These are phyloP conservation scores for Strigamia maritima DNA, from an alignment of 2,888 invertebrate genomes.

Conservation along the genomic window DNA sequence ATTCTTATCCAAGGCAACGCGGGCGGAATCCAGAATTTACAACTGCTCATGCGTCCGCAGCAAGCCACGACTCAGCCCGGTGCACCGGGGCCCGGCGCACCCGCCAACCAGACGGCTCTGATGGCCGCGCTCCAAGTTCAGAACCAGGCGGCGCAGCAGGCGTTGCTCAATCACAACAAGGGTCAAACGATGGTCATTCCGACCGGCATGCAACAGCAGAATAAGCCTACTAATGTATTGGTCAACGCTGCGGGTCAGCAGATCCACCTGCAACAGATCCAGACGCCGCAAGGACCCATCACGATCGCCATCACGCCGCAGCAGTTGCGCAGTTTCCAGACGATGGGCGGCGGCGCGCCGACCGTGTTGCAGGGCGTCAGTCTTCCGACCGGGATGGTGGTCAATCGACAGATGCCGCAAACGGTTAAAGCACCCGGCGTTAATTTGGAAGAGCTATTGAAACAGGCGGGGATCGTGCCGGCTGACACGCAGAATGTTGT, in stretches of 20 bases:
- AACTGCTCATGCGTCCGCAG: constrained; percentile 41
- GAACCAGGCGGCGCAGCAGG: constrained; percentile 43
- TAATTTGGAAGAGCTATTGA: constrained; percentile 44
- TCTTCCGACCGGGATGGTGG: constrained; percentile 38
- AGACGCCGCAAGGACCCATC: constrained; percentile 56
- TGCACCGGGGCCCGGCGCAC: constrained; percentile 25
- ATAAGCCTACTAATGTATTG: constrained; percentile 39
- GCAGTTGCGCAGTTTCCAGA: constrained; percentile 38
- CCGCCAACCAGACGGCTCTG: constrained; percentile 40
- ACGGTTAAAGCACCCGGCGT: constrained; percentile 39
- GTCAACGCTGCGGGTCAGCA: constrained; percentile 44
- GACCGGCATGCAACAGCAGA: constrained; percentile 36
- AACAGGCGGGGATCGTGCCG: constrained; percentile 64
- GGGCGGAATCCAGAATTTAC: constrained; percentile 41
- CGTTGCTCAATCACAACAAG: constrained; percentile 45
- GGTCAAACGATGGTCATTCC: constrained; percentile 43
- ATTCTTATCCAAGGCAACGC: constrained; percentile 40
- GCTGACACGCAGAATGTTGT: constrained; percentile 56
- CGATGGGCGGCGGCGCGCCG: not conserved
- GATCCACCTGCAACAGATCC: constrained; percentile 56
- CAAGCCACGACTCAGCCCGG: constrained; percentile 34
- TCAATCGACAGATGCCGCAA: constrained; percentile 34
- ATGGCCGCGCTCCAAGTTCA: constrained; percentile 42
- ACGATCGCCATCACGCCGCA: constrained; percentile 53
- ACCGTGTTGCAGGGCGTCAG: not conserved